These are phyloP conservation scores for Euphydryas editha DNA, from an alignment of 2,888 invertebrate species.

Conservation along the genomic window DNA sequence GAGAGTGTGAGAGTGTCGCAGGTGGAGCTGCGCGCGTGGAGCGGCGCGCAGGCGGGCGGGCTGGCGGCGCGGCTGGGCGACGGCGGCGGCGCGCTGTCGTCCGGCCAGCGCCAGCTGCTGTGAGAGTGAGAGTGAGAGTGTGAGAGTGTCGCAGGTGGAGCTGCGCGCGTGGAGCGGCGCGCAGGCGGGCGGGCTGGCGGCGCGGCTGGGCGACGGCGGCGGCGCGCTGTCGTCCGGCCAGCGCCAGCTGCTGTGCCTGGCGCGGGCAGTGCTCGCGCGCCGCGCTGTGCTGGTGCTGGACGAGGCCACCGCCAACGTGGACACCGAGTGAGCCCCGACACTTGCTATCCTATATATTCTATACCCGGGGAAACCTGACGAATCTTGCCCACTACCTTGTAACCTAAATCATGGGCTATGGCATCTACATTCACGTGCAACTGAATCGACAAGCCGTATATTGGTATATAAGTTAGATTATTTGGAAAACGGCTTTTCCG, in stretches of 20 bases:
- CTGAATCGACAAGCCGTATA: not conserved
- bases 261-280: slow-evolving; percentile 87
- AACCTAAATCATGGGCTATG: not conserved
- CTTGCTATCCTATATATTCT: not conserved
- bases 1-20: too few species aligned
- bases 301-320: slow-evolving; percentile 96
- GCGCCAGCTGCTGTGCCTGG: slow-evolving; percentile 88
- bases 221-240: slow-evolving; percentile 88
- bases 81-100: slow-evolving; percentile 87
- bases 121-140: too few species aligned
- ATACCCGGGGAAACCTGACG: too few species aligned
- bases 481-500: not conserved
- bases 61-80: slow-evolving; percentile 85
- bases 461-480: not conserved
- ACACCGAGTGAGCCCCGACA: slow-evolving; percentile 86
- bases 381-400: too few species aligned
- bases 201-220: slow-evolving; percentile 86
- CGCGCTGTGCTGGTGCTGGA: slow-evolving; percentile 87
- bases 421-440: not conserved
- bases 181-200: slow-evolving; percentile 82
- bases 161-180: slow-evolving; percentile 84
- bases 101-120: slow-evolving; percentile 88
- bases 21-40: slow-evolving; percentile 87
- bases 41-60: slow-evolving; percentile 81
- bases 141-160: too few species aligned